phyloP scores from a whole-genome alignment of 1,140 invertebrate species.

The Drosophila sp. region DNA sequence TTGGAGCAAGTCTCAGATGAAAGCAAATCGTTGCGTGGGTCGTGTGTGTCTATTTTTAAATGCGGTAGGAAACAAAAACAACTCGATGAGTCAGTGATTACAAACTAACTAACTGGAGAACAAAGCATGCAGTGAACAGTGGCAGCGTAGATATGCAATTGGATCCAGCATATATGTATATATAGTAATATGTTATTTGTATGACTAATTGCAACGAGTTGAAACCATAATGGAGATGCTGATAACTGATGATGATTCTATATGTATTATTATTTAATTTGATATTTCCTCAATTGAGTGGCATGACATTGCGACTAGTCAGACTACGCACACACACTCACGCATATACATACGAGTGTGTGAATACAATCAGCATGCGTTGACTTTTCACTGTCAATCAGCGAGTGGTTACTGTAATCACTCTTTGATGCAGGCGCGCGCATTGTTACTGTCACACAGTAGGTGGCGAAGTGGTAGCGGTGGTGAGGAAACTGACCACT shows the following conservation, averaged over 20 bases:
- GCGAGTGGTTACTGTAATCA: constrained; percentile 42
- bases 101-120: constrained; percentile 14
- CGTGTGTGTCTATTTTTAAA: constrained; percentile 61
- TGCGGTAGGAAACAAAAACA: constrained; percentile 46
- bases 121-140: not conserved
- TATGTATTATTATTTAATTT: constrained; percentile 64
- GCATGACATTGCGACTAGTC: constrained; percentile 46
- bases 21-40: constrained; percentile 70
- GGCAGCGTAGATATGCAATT: constrained; percentile 32
- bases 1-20: constrained; percentile 54
- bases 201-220: constrained; percentile 71
- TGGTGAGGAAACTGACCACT: constrained; percentile 6
- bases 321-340: constrained; percentile 20
- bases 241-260: constrained; percentile 44
- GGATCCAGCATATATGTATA: not conserved
- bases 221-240: constrained; percentile 47
- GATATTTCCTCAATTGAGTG: constrained; percentile 79
- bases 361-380: not conserved
- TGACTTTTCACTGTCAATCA: constrained; percentile 45
- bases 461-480: constrained; percentile 4
- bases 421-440: constrained; percentile 33
- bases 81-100: constrained; percentile 27
- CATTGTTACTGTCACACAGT: not conserved
- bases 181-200: not conserved
- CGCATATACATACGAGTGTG: constrained; percentile 4